These are phyloP conservation scores for Trachurus trachurus DNA, from an alignment of 2,797 vertebrate species.

Conservation along the genomic window DNA sequence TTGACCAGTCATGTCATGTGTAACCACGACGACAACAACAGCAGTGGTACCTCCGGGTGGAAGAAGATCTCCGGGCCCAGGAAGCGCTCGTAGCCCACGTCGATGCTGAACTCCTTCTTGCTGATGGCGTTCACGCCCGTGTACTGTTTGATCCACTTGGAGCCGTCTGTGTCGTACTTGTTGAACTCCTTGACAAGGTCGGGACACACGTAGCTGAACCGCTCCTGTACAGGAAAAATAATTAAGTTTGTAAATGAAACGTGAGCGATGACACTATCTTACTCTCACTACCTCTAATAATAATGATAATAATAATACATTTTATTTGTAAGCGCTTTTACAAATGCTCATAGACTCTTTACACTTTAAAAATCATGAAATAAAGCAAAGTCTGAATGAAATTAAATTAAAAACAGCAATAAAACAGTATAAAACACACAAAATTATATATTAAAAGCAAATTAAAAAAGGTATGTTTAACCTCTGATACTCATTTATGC, in stretches of 20 bases:
- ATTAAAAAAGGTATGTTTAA: too few species aligned
- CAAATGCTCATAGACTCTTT: too few species aligned
- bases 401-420: too few species aligned
- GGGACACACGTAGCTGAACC: conserved; percentile 98
- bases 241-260: background rate
- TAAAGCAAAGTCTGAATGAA: too few species aligned
- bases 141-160: conserved; percentile 99
- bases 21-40: background rate
- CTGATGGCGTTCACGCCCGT: conserved; percentile 95
- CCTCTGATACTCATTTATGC: too few species aligned
- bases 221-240: conserved; percentile 86
- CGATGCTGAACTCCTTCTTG: conserved; percentile 98
- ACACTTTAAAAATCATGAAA: too few species aligned
- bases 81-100: conserved; percentile 98
- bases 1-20: too few species aligned
- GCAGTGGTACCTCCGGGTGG: conserved; percentile 89
- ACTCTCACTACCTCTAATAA: background rate
- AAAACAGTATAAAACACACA: too few species aligned
- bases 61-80: conserved; percentile 99
- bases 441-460: too few species aligned
- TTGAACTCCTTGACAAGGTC: conserved; percentile 99
- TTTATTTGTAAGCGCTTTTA: too few species aligned
- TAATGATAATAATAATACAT: too few species aligned
- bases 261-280: background rate
- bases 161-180: conserved; percentile 97